phyloP scores from a whole-genome alignment of 2,888 invertebrate species.

The Pyrocoelia pectoralis region DNA sequence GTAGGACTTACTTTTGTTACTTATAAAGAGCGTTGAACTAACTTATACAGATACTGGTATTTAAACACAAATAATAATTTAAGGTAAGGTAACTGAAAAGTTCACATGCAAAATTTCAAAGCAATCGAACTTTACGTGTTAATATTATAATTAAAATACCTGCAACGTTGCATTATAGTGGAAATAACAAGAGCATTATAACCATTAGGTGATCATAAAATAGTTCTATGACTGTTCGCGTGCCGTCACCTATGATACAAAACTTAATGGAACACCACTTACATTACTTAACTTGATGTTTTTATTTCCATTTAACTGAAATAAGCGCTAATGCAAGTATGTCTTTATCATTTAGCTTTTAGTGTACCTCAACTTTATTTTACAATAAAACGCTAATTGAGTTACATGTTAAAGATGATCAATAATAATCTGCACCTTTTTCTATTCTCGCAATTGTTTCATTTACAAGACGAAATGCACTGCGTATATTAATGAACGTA shows the following conservation, averaged over 20 bases:
- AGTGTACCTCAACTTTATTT: constrained; percentile 33
- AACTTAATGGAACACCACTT: constrained; percentile 59
- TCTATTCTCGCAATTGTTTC: constrained; percentile 21
- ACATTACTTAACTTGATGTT: constrained; percentile 57
- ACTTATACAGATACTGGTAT: too few species aligned
- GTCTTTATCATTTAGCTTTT: constrained; percentile 27
- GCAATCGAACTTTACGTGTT: constrained; percentile 9
- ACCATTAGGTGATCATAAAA: neutral
- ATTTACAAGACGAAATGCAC: constrained; percentile 26
- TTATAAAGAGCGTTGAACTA: too few species aligned
- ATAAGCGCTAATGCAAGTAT: constrained; percentile 51
- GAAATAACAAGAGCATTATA: constrained; percentile 2
- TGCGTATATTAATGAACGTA: neutral
- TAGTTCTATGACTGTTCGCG: constrained; percentile 44
- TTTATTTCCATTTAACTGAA: constrained; percentile 55
- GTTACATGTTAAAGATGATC: constrained; percentile 45
- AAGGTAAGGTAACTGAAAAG: neutral
- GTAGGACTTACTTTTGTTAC: too few species aligned
- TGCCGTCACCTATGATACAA: constrained; percentile 54
- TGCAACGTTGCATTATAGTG: neutral
- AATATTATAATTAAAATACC: constrained; percentile 10
- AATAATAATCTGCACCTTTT: constrained; percentile 41
- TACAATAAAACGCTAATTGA: constrained; percentile 44
- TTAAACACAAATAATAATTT: too few species aligned
- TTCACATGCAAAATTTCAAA: neutral